A percentile compares a stretch with the other conserved stretches of the same genome.
These are phyloP conservation scores for Dipodomys spectabilis DNA, from an alignment of 2,113 vertebrate species.

Conservation along the genomic window DNA sequence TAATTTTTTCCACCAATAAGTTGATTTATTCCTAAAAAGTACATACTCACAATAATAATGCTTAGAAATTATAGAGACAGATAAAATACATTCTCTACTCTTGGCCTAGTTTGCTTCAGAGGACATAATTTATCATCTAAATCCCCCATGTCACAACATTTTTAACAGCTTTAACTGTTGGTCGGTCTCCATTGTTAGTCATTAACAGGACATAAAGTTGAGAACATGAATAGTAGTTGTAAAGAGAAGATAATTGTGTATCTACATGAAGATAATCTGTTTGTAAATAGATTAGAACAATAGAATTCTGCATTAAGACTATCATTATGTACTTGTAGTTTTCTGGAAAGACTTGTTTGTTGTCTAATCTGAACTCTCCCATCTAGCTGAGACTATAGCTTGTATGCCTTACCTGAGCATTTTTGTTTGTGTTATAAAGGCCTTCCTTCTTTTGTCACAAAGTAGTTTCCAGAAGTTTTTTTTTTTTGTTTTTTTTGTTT, in stretches of 20 bases:
- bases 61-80: not conserved
- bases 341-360: not conserved
- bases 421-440: not conserved
- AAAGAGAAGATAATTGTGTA: not conserved
- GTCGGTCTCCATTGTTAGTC: not conserved
- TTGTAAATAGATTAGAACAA: not conserved
- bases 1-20: not conserved
- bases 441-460: not conserved
- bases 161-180: not conserved
- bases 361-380: not conserved
- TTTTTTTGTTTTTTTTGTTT: no score
- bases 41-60: not conserved
- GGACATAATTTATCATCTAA: not conserved
- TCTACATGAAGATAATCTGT: not conserved
- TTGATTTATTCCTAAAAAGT: constrained; percentile 14
- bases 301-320: not conserved
- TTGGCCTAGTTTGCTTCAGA: not conserved
- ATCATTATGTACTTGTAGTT: not conserved
- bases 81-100: not conserved
- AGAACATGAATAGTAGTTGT: not conserved
- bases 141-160: not conserved
- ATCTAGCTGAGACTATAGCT: not conserved
- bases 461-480: no score
- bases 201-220: not conserved
- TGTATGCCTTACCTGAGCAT: not conserved